Conservation (phyloP, 30 jellyfish, hydroid and myxozoan species). For the Turritopsis rubra region DNA sequence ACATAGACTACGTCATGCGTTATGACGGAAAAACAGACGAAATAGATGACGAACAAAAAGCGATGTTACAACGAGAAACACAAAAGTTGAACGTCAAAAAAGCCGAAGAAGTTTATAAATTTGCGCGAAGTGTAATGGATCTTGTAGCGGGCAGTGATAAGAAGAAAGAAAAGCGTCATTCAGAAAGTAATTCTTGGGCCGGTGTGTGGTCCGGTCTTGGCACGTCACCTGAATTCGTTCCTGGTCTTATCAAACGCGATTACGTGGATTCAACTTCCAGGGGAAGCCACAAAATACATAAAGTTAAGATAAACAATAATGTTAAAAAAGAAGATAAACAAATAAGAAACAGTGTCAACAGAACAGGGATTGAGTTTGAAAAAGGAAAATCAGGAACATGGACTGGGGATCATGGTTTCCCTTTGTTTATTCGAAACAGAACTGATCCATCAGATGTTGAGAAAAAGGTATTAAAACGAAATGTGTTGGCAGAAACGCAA, state of each 20-base stretch:
- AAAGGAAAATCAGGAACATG: background rate
- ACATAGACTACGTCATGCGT: conserved; percentile 62
- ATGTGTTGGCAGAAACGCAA: background rate
- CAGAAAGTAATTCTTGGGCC: conserved; percentile 48
- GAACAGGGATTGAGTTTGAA: background rate
- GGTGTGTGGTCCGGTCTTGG: conserved; percentile 97
- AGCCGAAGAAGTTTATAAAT: conserved; percentile 17
- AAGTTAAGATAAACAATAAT: background rate
- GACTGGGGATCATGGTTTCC: conserved; percentile 16
- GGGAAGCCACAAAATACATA: background rate
- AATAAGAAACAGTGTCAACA: background rate
- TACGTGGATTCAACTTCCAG: conserved; percentile 26
- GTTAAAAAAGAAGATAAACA: background rate
- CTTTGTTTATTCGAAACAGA: background rate
- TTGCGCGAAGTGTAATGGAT: background rate
- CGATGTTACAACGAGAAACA: conserved; percentile 2
- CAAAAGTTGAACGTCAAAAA: background rate
- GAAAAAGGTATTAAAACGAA: background rate
- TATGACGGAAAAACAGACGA: conserved; percentile 41
- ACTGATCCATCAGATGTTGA: background rate
- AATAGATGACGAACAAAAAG: conserved; percentile 20
- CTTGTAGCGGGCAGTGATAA: background rate
- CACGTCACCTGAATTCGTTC: conserved; percentile 79
- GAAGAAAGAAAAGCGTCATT: conserved; percentile 3
- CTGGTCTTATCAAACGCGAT: conserved; percentile 27